A percentile compares a stretch with the other conserved stretches of the same genome.
Conservation (phyloP, 1,140 invertebrate genomes). For the Drosophila arawakana region DNA sequence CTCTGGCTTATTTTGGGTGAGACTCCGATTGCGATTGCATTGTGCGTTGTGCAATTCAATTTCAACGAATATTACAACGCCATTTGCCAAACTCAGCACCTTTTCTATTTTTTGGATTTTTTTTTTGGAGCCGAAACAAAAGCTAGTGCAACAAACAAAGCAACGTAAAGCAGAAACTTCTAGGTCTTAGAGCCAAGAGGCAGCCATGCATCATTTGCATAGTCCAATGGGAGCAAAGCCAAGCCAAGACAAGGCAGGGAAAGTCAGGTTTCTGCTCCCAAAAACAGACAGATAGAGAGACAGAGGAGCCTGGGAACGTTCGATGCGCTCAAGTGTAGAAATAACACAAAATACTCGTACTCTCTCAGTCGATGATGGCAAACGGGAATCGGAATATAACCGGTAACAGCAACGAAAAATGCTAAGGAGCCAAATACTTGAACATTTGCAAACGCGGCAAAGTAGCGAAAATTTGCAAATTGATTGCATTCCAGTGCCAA, state of each 20-base stretch:
- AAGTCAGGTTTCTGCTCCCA: constrained; percentile 6
- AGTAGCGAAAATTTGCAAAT: constrained; percentile 84
- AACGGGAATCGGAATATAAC: constrained; percentile 26
- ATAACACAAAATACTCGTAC: constrained; percentile 70
- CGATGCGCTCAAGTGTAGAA: constrained; percentile 77
- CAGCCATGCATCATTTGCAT: constrained; percentile 68
- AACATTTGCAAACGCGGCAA: constrained; percentile 82
- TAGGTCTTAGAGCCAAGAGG: constrained; percentile 32
- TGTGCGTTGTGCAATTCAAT: constrained; percentile 52
- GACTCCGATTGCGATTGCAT: constrained; percentile 4
- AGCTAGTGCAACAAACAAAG: constrained; percentile 59
- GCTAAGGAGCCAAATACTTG: constrained; percentile 79
- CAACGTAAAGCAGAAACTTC: not conserved
- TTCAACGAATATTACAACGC: constrained; percentile 66
- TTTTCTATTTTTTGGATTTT: constrained; percentile 26
- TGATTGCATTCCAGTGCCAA: constrained; percentile 83
- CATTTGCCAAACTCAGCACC: constrained; percentile 72
- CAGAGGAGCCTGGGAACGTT: constrained; percentile 48
- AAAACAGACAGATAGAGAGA: constrained; percentile 50
- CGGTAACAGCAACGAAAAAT: constrained; percentile 59
- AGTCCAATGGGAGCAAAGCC: constrained; percentile 52
- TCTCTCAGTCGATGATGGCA: constrained; percentile 13
- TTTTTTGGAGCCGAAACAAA: constrained; percentile 29
- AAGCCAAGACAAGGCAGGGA: constrained; percentile 30
- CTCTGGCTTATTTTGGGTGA: constrained; percentile 41